phyloP scores from a whole-genome alignment of 2,113 vertebrate genomes.

The Crotalus horridus region DNA sequence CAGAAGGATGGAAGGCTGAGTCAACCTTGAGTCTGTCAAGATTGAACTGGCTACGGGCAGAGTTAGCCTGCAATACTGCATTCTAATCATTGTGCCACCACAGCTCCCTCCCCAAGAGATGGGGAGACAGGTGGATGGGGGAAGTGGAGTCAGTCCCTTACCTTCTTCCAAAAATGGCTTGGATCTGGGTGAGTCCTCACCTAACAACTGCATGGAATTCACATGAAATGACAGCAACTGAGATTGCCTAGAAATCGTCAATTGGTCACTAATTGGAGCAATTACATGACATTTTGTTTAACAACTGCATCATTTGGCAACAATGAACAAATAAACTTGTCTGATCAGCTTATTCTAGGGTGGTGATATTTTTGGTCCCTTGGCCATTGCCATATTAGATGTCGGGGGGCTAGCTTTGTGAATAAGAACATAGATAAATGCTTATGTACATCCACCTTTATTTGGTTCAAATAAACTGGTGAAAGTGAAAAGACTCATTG shows the following conservation, averaged over 20 bases:
- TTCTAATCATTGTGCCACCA: too few relatives aligned
- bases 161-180: too few relatives aligned
- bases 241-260: not conserved
- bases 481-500: not conserved
- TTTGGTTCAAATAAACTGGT: not conserved
- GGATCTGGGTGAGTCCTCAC: not conserved
- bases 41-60: too few relatives aligned
- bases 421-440: not conserved
- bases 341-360: not conserved
- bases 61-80: too few relatives aligned
- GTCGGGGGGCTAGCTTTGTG: not conserved
- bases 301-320: not conserved
- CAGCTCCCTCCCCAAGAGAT: too few relatives aligned
- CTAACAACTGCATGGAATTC: not conserved
- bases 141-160: too few relatives aligned
- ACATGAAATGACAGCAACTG: not conserved
- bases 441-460: not conserved
- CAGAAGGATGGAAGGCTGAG: too few relatives aligned
- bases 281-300: not conserved
- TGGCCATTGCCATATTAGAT: not conserved
- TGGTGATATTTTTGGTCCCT: not conserved
- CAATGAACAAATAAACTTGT: not conserved
- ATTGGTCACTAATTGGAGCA: not conserved
- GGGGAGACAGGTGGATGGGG: too few relatives aligned
- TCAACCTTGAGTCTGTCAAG: too few relatives aligned